Base-by-base conservation (phyloP, 2,113 vertebrate species). In the Hiodon alosoides region DNA sequence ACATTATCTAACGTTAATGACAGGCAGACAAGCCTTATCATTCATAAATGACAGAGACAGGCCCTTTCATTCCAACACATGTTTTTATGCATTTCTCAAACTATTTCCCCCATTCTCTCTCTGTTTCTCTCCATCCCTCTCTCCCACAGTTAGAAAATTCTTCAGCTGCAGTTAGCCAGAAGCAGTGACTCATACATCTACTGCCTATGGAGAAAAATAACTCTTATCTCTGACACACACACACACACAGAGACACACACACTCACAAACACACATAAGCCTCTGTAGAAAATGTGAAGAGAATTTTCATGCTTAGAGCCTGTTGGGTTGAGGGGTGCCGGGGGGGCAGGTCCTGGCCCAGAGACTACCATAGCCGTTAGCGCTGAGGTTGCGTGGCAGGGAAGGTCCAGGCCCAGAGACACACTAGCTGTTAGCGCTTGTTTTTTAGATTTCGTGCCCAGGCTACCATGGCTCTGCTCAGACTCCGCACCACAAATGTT, bases 141-240 rank as follows among this genome's bases (percentile, higher is more conserved):
- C 16, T 69, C 54, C 53, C 4, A 13, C 46, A 57, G 47, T 16
- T 67, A 31, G 46, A 50, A 55, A 71, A 4, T 58, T 68, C 65
- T 10, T 62, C 58, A 10, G 16, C 13, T 16, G 55, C 7, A 48
- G 65, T 47, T 4, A 10, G 31, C 31, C 73, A 68, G 55, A 75
- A 11, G 46, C n/a, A 75, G 9, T 68, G 73, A 75, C 53, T 75
- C 65, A 75, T 59, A 75, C 8, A 55, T 67, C 65, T 51, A 6
- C 64, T 67, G 54, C 54, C 64, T 48, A 58, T 53, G 46, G 46
- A 67, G 53, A 50, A 16, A 7, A 47, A 59, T 47, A 14, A 13
- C 3, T 59, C 64, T 75, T 51, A 47, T 69, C 54, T 51, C 7
- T 16, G 14, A 48, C 47, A 59, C 65, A 68, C 46, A 68, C 13